Conservation (phyloP, 2,797 vertebrate species). For the Anomalospiza imberbis region DNA sequence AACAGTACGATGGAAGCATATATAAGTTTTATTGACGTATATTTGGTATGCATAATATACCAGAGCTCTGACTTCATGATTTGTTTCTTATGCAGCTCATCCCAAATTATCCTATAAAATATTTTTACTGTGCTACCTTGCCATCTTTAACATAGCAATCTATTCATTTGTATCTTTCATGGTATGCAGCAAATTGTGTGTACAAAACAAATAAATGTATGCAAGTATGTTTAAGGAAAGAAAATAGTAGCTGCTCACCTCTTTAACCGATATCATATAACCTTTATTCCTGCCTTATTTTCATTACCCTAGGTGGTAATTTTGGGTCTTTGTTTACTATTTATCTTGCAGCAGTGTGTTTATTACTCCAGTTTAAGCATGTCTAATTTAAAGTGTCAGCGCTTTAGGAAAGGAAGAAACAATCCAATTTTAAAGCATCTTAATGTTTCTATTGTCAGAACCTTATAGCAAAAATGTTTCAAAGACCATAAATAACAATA, state of each 20-base stretch:
- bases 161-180: not conserved
- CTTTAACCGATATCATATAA: not conserved
- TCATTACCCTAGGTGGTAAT: not conserved
- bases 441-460: not conserved
- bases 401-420: not conserved
- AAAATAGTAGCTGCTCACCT: not conserved
- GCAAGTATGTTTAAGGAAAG: not conserved
- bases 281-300: not conserved
- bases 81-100: conserved; percentile 22
- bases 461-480: not conserved
- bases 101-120: conserved; percentile 37
- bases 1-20: not conserved
- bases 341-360: not conserved
- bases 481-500: not conserved
- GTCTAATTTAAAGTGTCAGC: not conserved
- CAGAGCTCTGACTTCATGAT: not conserved
- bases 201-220: not conserved
- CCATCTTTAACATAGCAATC: not conserved
- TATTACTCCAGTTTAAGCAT: not conserved
- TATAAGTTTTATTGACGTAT: conserved; percentile 33
- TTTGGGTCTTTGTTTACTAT: not conserved
- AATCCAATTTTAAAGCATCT: not conserved
- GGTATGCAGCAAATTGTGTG: not conserved
- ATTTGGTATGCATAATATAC: not conserved
- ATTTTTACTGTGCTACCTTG: conserved; percentile 24